These are phyloP conservation scores for Drosophila neotestacea DNA, from an alignment of 2,888 invertebrate species.

Conservation along the genomic window DNA sequence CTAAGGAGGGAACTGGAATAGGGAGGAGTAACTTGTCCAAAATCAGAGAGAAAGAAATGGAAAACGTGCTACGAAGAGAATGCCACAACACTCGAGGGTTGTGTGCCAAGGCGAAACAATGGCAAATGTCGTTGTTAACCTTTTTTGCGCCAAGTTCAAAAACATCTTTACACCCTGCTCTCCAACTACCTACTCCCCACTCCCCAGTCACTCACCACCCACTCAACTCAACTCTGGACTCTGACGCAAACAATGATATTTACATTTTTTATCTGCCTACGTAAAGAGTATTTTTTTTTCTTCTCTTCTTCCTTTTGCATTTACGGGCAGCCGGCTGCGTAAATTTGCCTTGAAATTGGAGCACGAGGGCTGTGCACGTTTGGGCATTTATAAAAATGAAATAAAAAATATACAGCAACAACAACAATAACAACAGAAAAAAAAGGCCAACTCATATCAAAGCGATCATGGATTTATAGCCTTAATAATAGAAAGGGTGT, in stretches of 20 bases:
- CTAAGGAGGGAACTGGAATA: neutral
- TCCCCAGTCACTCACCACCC: neutral
- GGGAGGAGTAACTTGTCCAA: slow-evolving; percentile 69
- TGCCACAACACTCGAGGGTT: slow-evolving; percentile 43
- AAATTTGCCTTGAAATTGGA: slow-evolving; percentile 75
- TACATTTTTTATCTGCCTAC: slow-evolving; percentile 72
- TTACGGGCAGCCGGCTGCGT: slow-evolving; percentile 46
- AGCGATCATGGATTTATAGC: slow-evolving; percentile 81
- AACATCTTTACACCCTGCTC: slow-evolving; percentile 50
- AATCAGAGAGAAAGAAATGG: slow-evolving; percentile 67
- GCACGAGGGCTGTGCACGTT: slow-evolving; percentile 52
- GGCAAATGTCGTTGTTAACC: slow-evolving; percentile 79
- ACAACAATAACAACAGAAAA: too few species aligned
- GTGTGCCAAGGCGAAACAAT: slow-evolving; percentile 66
- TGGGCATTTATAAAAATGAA: slow-evolving; percentile 70
- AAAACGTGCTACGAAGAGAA: slow-evolving; percentile 45
- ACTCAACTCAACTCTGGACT: slow-evolving; percentile 32
- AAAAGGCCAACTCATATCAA: slow-evolving; percentile 74
- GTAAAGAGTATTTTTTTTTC: slow-evolving; percentile 48
- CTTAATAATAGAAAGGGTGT: slow-evolving; percentile 71
- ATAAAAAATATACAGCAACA: slow-evolving; percentile 38
- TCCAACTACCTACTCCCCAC: neutral
- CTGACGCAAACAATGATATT: slow-evolving; percentile 80
- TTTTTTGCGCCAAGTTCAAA: slow-evolving; percentile 68
- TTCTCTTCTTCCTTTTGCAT: slow-evolving; percentile 44